Percentiles rank a stretch among this genome's conserved stretches.
These are phyloP conservation scores for Aphidius gifuensis DNA, from an alignment of 1,140 invertebrate genomes.

Conservation along the genomic window DNA sequence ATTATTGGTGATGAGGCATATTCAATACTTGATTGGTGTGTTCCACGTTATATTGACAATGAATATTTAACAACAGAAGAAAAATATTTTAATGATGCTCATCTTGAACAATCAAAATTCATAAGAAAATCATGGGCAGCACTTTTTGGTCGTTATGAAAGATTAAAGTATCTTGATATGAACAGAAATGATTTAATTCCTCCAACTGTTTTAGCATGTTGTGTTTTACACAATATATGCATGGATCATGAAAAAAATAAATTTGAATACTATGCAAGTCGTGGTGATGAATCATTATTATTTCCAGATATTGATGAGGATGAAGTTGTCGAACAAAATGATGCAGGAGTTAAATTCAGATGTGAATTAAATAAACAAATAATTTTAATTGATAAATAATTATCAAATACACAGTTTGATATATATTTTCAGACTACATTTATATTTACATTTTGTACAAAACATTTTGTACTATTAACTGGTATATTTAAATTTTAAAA, in stretches of 20 bases:
- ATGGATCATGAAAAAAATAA: neutral
- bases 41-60: neutral
- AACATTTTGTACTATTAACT: no score
- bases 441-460: no score
- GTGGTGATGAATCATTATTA: neutral
- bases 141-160: conserved; percentile 3
- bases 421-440: no score
- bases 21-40: conserved; percentile 2
- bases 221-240: conserved; percentile 15
- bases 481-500: no score
- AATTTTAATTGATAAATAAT: no score
- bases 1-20: conserved; percentile 14
- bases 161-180: conserved; percentile 15
- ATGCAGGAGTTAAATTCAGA: no score
- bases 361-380: no score
- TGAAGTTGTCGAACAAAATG: no score
- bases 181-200: conserved; percentile 12
- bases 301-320: no score
- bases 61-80: conserved; percentile 5
- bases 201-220: conserved; percentile 3
- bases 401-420: no score
- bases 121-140: conserved; percentile 3
- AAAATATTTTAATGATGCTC: neutral
- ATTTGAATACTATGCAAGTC: neutral
- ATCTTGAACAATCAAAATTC: neutral